Conservation (phyloP, 2,797 vertebrate genomes). For the Neopelma chrysocephalum region DNA sequence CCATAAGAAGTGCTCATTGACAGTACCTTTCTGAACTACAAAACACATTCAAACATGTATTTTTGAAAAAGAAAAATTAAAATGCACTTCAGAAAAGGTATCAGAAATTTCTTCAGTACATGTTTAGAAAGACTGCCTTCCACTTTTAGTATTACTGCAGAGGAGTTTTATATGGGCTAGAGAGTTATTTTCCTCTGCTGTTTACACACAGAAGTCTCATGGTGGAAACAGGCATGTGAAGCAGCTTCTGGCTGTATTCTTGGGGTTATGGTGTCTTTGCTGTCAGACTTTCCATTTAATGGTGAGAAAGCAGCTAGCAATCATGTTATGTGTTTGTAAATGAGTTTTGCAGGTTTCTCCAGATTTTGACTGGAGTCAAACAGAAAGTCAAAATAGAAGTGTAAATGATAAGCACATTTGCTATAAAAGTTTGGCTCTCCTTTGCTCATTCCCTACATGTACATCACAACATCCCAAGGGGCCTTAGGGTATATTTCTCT, state of each 20-base stretch:
- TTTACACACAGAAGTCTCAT: neutral
- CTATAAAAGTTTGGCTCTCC: neutral
- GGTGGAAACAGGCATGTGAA: neutral
- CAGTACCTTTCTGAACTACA: neutral
- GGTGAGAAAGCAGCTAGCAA: neutral
- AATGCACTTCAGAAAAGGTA: constrained; percentile 10
- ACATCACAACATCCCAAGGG: neutral
- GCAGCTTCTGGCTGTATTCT: neutral
- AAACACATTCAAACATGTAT: constrained; percentile 21
- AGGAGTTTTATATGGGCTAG: neutral
- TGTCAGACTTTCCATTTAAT: neutral
- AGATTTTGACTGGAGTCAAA: neutral
- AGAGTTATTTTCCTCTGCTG: neutral
- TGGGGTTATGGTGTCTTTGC: neutral
- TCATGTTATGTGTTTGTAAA: neutral
- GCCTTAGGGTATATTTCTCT: neutral
- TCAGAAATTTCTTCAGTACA: neutral
- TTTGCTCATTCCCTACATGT: neutral
- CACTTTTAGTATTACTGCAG: neutral
- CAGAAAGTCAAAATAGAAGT: neutral
- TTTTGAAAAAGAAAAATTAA: neutral
- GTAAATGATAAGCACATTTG: neutral
- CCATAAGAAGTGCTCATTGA: neutral
- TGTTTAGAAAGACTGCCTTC: neutral
- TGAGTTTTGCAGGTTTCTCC: neutral